A percentile compares a stretch with the other conserved stretches of the same genome.
Evolutionary conservation across 2,888 invertebrate species (phyloP).

Genomic region (Laothoe populi): DNA sequence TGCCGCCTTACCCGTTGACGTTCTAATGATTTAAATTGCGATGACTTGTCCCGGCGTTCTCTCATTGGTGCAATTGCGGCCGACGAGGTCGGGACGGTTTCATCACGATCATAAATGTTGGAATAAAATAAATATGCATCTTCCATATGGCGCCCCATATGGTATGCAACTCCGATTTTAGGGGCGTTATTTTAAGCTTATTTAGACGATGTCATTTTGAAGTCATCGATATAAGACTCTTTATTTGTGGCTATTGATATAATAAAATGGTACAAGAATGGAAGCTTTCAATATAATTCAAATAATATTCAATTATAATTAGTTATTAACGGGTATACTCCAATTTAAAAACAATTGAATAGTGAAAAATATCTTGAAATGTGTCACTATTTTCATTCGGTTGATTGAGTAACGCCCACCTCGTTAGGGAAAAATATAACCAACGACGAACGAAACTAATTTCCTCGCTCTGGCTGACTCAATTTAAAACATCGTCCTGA

Average conservation of each 20-base stretch:
- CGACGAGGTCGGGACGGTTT: constrained; percentile 73
- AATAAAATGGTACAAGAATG: background rate
- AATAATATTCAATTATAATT: background rate
- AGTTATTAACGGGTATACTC: background rate
- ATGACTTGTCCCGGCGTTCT: constrained; percentile 65
- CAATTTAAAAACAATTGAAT: too few species aligned
- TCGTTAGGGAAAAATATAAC: constrained; percentile 17
- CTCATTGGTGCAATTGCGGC: constrained; percentile 73
- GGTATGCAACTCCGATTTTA: constrained; percentile 29
- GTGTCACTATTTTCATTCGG: background rate
- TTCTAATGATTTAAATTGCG: constrained; percentile 75
- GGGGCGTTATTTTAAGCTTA: constrained; percentile 10
- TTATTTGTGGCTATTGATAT: constrained; percentile 7
- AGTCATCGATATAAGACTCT: constrained; percentile 1
- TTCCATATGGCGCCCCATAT: constrained; percentile 52
- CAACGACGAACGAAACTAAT: constrained; percentile 18
- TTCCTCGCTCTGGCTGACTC: constrained; percentile 13
- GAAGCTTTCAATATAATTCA: too few species aligned
- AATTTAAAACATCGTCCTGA: constrained; percentile 14
- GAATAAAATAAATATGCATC: constrained; percentile 52
- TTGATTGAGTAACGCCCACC: constrained; percentile 17
- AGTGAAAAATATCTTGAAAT: too few species aligned
- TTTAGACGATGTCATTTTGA: constrained; percentile 13
- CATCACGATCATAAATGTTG: constrained; percentile 69
- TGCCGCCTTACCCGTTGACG: constrained; percentile 28